These are phyloP conservation scores for Anguilla megastoma DNA, from an alignment of 2,797 vertebrate genomes.

Conservation along the genomic window DNA sequence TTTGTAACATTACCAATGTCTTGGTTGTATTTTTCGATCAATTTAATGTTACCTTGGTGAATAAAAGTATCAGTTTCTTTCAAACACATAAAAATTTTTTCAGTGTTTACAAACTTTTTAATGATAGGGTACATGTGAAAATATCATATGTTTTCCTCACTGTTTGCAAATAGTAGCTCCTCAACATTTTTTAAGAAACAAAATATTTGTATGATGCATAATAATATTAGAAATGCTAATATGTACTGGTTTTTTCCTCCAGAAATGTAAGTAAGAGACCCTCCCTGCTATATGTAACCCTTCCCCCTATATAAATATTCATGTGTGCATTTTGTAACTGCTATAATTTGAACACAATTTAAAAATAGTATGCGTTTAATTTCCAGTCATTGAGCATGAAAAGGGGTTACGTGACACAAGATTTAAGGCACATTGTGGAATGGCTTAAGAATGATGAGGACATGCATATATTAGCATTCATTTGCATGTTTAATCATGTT, in stretches of 20 bases:
- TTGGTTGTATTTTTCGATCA: no score
- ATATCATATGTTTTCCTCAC: neutral
- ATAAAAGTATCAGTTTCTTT: no score
- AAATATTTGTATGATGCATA: neutral
- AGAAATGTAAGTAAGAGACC: neutral
- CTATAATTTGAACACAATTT: neutral
- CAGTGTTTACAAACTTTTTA: no score
- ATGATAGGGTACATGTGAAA: no score
- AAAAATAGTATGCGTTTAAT: neutral
- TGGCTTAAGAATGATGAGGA: conserved; percentile 61
- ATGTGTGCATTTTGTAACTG: neutral
- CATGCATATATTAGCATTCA: conserved; percentile 69
- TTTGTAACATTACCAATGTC: no score
- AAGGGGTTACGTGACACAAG: neutral
- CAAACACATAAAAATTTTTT: no score
- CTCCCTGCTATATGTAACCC: neutral
- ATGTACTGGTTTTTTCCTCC: neutral
- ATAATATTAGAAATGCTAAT: neutral
- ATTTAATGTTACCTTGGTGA: no score
- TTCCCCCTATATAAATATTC: neutral
- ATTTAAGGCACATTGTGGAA: neutral
- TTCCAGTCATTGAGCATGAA: neutral
- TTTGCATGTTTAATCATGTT: conserved; percentile 62
- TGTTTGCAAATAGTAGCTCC: neutral
- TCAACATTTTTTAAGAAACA: neutral